Evolutionary conservation across 2,113 vertebrate species (phyloP).

Genomic region (Gulo gulo): DNA sequence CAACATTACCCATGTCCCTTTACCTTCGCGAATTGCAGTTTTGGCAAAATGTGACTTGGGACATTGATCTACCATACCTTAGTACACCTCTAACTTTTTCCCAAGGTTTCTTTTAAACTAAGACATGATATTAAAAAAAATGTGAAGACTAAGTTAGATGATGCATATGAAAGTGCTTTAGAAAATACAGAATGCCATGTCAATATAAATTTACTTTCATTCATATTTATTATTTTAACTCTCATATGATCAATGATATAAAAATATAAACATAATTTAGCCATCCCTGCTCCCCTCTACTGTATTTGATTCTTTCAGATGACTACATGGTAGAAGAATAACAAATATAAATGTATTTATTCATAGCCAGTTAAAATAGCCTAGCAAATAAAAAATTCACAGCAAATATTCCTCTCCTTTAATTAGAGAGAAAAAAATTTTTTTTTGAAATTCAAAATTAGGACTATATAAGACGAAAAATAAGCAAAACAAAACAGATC

Average conservation of each 20-base stretch:
- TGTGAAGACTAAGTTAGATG: background rate
- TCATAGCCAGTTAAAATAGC: background rate
- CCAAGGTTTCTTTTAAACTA: background rate
- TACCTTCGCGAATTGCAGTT: background rate
- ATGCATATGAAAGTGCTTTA: background rate
- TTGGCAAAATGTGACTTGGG: background rate
- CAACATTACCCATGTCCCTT: background rate
- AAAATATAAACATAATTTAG: background rate
- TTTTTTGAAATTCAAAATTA: constrained; percentile 12
- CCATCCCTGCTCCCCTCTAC: background rate
- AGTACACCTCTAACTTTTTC: background rate
- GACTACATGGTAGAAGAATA: background rate
- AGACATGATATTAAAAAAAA: background rate
- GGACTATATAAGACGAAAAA: background rate
- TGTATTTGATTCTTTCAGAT: background rate
- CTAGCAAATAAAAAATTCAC: background rate
- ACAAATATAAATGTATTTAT: background rate
- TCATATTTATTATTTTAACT: background rate
- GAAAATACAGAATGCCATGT: background rate
- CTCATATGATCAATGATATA: background rate
- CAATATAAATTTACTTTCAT: background rate
- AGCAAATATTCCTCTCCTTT: background rate
- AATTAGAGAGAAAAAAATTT: background rate
- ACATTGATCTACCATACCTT: background rate
- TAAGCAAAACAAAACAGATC: background rate